These are phyloP conservation scores for Psammodynastes pulverulentus DNA, from an alignment of 2,113 vertebrate species.

Conservation along the genomic window DNA sequence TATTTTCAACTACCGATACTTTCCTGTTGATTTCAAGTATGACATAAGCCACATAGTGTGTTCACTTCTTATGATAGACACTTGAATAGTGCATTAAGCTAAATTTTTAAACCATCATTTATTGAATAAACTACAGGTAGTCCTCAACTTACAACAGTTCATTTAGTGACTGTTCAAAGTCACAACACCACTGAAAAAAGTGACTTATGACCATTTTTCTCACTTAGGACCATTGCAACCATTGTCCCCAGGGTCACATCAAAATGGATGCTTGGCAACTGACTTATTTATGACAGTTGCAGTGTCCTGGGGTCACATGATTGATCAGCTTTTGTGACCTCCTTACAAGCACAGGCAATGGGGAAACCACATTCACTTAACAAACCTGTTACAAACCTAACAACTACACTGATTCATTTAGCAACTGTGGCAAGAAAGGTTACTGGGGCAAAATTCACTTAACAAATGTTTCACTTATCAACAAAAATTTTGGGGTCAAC, in stretches of 20 bases:
- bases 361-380: background rate
- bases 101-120: background rate
- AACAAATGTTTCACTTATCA: background rate
- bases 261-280: background rate
- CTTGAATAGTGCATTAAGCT: background rate
- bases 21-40: background rate
- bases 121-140: background rate
- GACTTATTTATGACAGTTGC: background rate
- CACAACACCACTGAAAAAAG: too few relatives aligned
- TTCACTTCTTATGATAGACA: background rate
- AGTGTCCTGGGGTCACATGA: background rate
- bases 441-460: background rate
- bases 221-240: background rate
- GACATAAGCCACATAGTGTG: background rate
- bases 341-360: background rate
- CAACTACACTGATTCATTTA: background rate
- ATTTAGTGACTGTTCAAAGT: too few relatives aligned
- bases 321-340: background rate
- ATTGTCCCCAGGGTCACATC: background rate
- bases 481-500: background rate
- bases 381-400: background rate
- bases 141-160: too few relatives aligned
- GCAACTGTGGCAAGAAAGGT: background rate
- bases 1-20: background rate
- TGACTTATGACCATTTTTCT: background rate